phyloP scores from a whole-genome alignment of 1,140 invertebrate genomes.

The Trissolcus basalis region DNA sequence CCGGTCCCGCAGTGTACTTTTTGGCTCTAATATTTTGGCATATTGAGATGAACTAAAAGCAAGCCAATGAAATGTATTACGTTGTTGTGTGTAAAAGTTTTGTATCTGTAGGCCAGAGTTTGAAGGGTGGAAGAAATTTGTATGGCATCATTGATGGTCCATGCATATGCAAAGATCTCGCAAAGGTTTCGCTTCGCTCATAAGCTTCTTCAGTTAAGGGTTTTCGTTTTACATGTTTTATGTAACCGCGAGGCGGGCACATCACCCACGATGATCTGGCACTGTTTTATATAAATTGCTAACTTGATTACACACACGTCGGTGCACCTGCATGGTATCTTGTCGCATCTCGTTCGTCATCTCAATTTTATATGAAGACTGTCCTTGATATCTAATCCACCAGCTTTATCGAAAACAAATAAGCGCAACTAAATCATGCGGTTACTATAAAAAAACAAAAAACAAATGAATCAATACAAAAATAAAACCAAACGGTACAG shows the following conservation, averaged over 20 bases:
- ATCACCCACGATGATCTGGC: constrained; percentile 58
- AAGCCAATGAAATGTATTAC: constrained; percentile 18
- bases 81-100: constrained; percentile 23
- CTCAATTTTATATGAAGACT: not conserved
- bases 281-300: constrained; percentile 73
- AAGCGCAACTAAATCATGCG: too few species aligned
- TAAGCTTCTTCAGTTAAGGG: constrained; percentile 55
- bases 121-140: constrained; percentile 55
- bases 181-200: constrained; percentile 65
- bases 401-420: too few species aligned
- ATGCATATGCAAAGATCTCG: constrained; percentile 72
- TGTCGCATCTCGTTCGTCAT: constrained; percentile 54
- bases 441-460: too few species aligned
- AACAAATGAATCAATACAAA: too few species aligned
- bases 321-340: constrained; percentile 63
- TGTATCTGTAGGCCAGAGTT: constrained; percentile 25
- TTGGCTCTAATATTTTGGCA: too few species aligned
- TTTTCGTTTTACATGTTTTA: constrained; percentile 69
- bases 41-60: not conserved
- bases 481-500: too few species aligned
- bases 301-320: constrained; percentile 70
- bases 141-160: constrained; percentile 70
- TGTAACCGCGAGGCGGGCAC: constrained; percentile 69
- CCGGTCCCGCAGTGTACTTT: not conserved
- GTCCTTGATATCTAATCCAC: not conserved